Conservation (phyloP, 30 jellyfish, hydroid and myxozoan species). For the Chrysaora quinquecirrha region DNA sequence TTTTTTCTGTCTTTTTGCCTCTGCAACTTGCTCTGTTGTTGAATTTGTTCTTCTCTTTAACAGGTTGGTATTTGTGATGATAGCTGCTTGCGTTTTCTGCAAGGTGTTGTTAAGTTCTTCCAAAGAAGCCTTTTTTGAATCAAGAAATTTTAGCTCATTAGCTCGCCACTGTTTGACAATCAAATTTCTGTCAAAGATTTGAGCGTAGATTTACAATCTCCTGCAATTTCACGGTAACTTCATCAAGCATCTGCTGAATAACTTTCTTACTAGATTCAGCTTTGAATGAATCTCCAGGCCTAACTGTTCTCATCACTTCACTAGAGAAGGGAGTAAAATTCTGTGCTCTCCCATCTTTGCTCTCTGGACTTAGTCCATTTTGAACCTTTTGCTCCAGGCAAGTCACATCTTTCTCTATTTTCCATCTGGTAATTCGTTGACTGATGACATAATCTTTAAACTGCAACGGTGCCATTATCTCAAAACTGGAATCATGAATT, state of each 20-base stretch:
- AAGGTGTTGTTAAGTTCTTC: constrained; percentile 50
- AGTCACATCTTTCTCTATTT: constrained; percentile 38
- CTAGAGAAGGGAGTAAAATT: constrained; percentile 6
- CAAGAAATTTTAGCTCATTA: constrained; percentile 35
- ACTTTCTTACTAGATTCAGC: constrained; percentile 20
- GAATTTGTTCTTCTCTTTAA: constrained; percentile 38
- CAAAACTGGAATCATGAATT: not conserved
- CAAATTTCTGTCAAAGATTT: constrained; percentile 24
- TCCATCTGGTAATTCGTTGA: constrained; percentile 36
- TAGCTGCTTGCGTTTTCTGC: constrained; percentile 48
- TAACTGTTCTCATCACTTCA: constrained; percentile 16
- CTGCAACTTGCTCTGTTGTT: constrained; percentile 43
- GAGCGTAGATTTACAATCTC: constrained; percentile 37
- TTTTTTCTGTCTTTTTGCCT: constrained; percentile 41
- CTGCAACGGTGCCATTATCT: constrained; percentile 19
- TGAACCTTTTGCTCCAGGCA: constrained; percentile 23
- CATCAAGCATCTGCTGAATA: constrained; percentile 34
- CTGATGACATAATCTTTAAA: constrained; percentile 38
- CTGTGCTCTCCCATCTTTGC: constrained; percentile 35
- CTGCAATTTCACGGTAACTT: constrained; percentile 36
- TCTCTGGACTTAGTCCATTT: constrained; percentile 11
- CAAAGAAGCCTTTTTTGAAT: constrained; percentile 26
- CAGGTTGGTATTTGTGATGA: constrained; percentile 32
- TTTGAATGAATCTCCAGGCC: constrained; percentile 28
- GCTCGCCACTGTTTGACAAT: constrained; percentile 37